Evolutionary conservation across 2,113 vertebrate genomes (phyloP).

Genomic region (Opisthocomus hoazin): DNA sequence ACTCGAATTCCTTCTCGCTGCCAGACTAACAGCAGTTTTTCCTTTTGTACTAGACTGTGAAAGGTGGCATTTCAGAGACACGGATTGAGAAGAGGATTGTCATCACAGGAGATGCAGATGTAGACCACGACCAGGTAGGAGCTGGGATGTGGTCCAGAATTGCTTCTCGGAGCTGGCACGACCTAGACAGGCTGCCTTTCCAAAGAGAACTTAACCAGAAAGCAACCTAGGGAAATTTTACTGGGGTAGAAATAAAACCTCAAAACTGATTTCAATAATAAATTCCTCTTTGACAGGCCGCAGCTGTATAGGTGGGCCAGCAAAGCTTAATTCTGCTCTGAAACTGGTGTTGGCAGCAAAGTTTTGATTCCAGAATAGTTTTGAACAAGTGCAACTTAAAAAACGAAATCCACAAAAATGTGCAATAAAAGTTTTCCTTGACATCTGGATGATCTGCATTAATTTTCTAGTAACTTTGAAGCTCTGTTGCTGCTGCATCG

Average conservation of each 20-base stretch:
- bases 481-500: rapidly evolving
- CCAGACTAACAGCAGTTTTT: not conserved
- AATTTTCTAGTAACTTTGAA: not conserved
- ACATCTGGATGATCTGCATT: not conserved
- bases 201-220: not conserved
- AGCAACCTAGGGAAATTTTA: not conserved
- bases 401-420: not conserved
- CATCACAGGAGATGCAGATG: constrained; percentile 93
- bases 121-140: constrained; percentile 96
- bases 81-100: constrained; percentile 98
- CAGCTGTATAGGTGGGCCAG: not conserved
- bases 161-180: not conserved
- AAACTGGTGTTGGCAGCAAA: not conserved
- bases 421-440: not conserved
- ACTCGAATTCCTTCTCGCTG: not conserved
- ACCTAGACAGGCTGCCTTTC: not conserved
- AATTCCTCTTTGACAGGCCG: not conserved
- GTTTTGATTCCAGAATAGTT: not conserved
- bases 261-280: not conserved
- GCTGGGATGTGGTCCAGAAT: not conserved
- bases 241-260: not conserved
- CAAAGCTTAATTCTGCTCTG: not conserved
- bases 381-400: not conserved
- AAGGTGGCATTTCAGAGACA: constrained; percentile 97
- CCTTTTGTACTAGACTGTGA: constrained; percentile 83